Percentiles rank a stretch among this genome's conserved stretches.
Conservation (phyloP, 2,888 invertebrate genomes). For the Podabrus alpinus region DNA sequence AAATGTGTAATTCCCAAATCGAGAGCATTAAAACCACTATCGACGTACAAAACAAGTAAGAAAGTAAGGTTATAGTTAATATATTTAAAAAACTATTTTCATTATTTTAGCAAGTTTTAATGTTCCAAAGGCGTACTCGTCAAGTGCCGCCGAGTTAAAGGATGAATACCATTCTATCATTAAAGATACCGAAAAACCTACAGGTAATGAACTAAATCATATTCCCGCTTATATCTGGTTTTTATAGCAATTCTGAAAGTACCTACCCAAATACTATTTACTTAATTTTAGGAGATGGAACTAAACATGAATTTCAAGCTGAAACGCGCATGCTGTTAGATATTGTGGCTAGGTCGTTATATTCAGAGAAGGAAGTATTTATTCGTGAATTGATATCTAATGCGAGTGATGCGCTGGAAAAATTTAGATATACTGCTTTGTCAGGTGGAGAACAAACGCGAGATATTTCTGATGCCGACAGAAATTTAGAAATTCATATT, state of each 20-base stretch:
- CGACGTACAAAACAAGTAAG: background rate
- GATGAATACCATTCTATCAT: constrained; percentile 64
- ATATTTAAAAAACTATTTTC: background rate
- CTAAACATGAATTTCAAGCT: constrained; percentile 91
- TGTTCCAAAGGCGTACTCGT: background rate
- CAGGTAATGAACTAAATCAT: constrained; percentile 53
- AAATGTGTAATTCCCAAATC: constrained; percentile 2
- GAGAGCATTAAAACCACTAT: background rate
- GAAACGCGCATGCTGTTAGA: constrained; percentile 94
- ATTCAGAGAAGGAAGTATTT: constrained; percentile 98
- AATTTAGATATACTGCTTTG: constrained; percentile 80
- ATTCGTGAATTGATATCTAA: constrained; percentile 95
- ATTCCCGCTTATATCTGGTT: background rate
- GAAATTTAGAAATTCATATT: constrained; percentile 84
- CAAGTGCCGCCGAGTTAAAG: constrained; percentile 44
- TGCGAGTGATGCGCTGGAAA: constrained; percentile 96
- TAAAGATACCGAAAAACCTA: constrained; percentile 63
- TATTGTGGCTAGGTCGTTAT: constrained; percentile 95
- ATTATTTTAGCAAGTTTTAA: background rate
- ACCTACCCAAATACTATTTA: background rate
- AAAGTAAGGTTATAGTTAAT: constrained; percentile 6
- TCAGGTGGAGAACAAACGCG: constrained; percentile 57
- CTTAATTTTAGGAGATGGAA: constrained; percentile 56
- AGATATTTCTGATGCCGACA: constrained; percentile 62
- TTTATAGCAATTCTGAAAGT: background rate